These are phyloP conservation scores for Pitangus sulphuratus DNA, from an alignment of 2,797 vertebrate genomes.

Conservation along the genomic window DNA sequence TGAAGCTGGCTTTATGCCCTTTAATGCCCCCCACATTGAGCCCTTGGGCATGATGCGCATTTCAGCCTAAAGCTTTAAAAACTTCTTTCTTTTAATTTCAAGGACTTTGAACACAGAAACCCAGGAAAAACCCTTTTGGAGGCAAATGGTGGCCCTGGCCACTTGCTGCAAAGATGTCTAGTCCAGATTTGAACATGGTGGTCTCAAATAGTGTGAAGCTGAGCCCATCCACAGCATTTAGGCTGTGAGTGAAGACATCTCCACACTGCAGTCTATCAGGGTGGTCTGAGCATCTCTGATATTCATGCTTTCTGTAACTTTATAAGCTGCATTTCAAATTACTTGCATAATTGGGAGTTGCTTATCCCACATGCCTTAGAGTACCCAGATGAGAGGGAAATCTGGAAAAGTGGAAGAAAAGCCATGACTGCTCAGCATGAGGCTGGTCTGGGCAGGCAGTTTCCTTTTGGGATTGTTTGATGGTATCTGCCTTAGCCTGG, in stretches of 20 bases:
- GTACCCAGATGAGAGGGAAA: background rate
- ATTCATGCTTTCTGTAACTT: background rate
- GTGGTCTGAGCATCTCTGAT: background rate
- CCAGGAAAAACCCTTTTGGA: background rate
- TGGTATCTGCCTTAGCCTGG: background rate
- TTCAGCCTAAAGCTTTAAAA: background rate
- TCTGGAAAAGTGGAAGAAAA: background rate
- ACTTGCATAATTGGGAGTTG: background rate
- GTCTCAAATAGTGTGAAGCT: background rate
- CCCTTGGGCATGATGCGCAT: background rate
- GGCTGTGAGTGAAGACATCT: background rate
- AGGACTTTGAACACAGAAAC: background rate
- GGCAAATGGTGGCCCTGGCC: background rate
- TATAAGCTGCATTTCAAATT: background rate
- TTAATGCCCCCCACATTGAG: background rate
- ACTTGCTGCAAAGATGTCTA: background rate
- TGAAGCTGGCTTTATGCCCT: background rate
- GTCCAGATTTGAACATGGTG: background rate
- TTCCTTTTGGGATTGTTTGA: background rate
- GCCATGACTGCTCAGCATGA: fast-evolving
- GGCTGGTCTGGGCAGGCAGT: background rate
- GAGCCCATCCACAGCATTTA: background rate
- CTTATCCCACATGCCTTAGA: background rate
- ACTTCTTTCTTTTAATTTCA: background rate
- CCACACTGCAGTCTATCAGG: background rate